These are phyloP conservation scores for Galleria mellonella DNA, from an alignment of 1,140 invertebrate genomes.

Conservation along the genomic window DNA sequence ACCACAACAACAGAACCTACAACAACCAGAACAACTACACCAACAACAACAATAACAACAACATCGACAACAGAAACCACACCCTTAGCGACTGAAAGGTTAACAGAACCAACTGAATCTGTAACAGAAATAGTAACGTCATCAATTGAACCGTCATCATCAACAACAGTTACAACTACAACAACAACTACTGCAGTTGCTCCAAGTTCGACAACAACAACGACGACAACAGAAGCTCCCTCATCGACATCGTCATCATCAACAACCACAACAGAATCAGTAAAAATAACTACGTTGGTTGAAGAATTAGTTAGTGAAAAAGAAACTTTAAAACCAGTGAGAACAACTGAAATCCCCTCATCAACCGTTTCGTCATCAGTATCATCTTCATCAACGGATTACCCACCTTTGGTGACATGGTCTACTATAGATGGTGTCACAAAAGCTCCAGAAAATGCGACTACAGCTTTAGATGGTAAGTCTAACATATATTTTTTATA, in stretches of 20 bases:
- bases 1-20: slow-evolving; percentile 20
- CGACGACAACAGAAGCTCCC: not conserved
- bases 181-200: slow-evolving; percentile 7
- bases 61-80: slow-evolving; percentile 29
- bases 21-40: slow-evolving; percentile 20
- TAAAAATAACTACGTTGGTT: not conserved
- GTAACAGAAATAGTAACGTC: slow-evolving; percentile 12
- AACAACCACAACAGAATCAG: not conserved
- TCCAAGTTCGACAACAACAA: slow-evolving; percentile 26
- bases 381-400: slow-evolving; percentile 29
- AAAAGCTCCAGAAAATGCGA: slow-evolving; percentile 37
- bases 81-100: slow-evolving; percentile 20
- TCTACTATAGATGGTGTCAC: slow-evolving; percentile 72
- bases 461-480: slow-evolving; percentile 40
- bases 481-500: slow-evolving; percentile 3
- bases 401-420: slow-evolving; percentile 76
- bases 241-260: not conserved
- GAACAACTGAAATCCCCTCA: slow-evolving; percentile 22
- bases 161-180: slow-evolving; percentile 11
- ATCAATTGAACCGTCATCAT: not conserved
- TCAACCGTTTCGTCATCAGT: slow-evolving; percentile 10
- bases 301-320: slow-evolving; percentile 24
- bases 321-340: slow-evolving; percentile 29
- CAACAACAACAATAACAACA: slow-evolving; percentile 22
- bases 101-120: slow-evolving; percentile 13